Evolutionary conservation across 2,113 vertebrate species (phyloP), one percentile per base, ranked within the genome.

Genomic region (Parus major): DNA sequence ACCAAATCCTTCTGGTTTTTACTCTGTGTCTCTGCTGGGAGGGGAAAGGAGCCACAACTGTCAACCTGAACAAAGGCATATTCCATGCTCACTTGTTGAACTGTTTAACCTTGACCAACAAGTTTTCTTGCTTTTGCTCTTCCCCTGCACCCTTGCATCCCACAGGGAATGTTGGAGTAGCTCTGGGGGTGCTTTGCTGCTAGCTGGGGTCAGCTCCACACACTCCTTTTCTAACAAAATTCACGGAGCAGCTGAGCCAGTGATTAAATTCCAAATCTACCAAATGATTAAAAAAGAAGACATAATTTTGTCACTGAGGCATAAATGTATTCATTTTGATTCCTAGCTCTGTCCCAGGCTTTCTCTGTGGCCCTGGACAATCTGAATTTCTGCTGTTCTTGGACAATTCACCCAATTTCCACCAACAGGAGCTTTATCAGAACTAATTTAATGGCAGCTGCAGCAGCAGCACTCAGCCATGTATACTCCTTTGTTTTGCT

Each of bases 111-210:
- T 61, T 0, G 0, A 25, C 12, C 7, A 44, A 44, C 1, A 3
- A 24, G 5, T 63, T 91, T 41, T 42, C 39, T 55, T 18, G 16
- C 12, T 80, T 93, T 41, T 49, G 23, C 28, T 76, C 39, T 59
- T 80, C 39, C 57, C 46, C 5, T 49, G 24, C 35, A 17, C 15
- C 46, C 33, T 8, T 5, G 9, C 9, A 57, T 36, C 24, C 66
- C 5, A 1, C 33, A 44, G 27, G n/a, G 11, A 83, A 19, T 12
- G 41, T 69, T 6, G 0, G 6, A 78, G 52, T 7, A 69, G 55
- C 82, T 39, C 44, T 35, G 49, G 0, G 0, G 25, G n/a, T 47
- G 12, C 12, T 36, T 69, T 2, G 1, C 27, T 1, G 2, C 72
- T 68, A n/a, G 35, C 25, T 6, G 1, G 20, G 50, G 19, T 35